Evolutionary conservation across 2,888 invertebrate genomes (phyloP), one percentile per base, ranked within the genome.

Genomic region (Xestoiulus laeticollis): DNA sequence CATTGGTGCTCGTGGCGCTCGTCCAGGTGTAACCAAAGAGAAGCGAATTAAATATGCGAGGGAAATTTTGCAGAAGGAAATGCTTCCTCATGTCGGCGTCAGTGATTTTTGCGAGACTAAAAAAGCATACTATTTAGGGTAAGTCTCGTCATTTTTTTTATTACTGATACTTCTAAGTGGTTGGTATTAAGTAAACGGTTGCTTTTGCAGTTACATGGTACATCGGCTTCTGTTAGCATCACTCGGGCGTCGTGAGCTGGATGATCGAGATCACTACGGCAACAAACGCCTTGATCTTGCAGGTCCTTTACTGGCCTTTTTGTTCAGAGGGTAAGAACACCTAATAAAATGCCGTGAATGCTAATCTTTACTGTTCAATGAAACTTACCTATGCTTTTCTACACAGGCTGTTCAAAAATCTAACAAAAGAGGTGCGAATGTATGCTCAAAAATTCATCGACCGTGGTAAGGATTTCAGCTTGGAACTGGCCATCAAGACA

Each of bases 61-160:
- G 91, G 99, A 99, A 95, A 99, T 99, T 93, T 93, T 99, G 89
- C 99, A 99, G 91, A 99, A 99, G 91, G 99, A 99, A 96, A 98
- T 99, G 98, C 94, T 99, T 90, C 99, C 99, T 0, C 99, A 99
- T 93, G 99, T 99, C 88, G 99, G 99, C 90, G 98, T 99, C 0
- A 98, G 99, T 78, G 99, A 99, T 92, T 99, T 99, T 92, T 99
- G 99, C 93, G 99, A 99, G 93, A 99, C 99, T 0, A 99, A 99
- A 92, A 99, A 99, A 91, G 99, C 99, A 0, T 99, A 99, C 92
- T 99, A 90, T 87, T 86, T 91, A 22, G 90, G 90, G 89, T 89
- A 87, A 43, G 87, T 85, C 0, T 14, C 10, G 19, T n/a, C 1
- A 78, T 10, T 68, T 68, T 26, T 0, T 26, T 12, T 26, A 26